Evolutionary conservation across 2,113 vertebrate species (phyloP).

Genomic region (Forbesichthys agassizii): DNA sequence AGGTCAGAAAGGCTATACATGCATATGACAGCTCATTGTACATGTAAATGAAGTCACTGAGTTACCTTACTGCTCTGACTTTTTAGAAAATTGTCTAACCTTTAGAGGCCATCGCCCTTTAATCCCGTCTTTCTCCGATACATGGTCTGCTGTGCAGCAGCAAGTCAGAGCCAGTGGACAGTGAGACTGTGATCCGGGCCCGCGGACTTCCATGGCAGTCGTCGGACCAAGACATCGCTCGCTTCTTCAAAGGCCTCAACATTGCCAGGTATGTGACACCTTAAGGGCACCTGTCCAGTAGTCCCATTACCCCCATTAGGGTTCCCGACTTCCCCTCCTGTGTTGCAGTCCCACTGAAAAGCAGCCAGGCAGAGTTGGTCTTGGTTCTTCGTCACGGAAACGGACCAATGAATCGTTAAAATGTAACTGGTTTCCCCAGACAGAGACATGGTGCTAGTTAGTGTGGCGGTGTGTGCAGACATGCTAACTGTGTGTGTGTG

Average conservation of each 20-base stretch:
- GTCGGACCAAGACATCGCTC: slow-evolving; percentile 95
- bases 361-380: too few relatives aligned
- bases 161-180: slow-evolving; percentile 91
- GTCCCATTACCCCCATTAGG: background rate
- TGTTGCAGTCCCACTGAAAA: too few relatives aligned
- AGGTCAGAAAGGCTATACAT: background rate
- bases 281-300: background rate
- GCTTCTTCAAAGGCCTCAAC: slow-evolving; percentile 97
- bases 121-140: background rate
- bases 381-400: too few relatives aligned
- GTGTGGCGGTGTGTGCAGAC: too few relatives aligned
- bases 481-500: background rate
- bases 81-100: too few relatives aligned
- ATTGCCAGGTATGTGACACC: slow-evolving; percentile 87
- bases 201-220: slow-evolving; percentile 96
- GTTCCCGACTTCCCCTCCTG: too few relatives aligned
- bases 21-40: background rate
- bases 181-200: slow-evolving; percentile 93
- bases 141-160: slow-evolving; percentile 74
- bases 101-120: too few relatives aligned
- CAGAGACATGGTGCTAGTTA: too few relatives aligned
- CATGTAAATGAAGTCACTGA: too few relatives aligned
- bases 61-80: too few relatives aligned
- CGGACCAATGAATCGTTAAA: too few relatives aligned
- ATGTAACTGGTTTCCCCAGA: too few relatives aligned